Conservation (phyloP, 2,888 invertebrate genomes). For the Eilema sororculum region DNA sequence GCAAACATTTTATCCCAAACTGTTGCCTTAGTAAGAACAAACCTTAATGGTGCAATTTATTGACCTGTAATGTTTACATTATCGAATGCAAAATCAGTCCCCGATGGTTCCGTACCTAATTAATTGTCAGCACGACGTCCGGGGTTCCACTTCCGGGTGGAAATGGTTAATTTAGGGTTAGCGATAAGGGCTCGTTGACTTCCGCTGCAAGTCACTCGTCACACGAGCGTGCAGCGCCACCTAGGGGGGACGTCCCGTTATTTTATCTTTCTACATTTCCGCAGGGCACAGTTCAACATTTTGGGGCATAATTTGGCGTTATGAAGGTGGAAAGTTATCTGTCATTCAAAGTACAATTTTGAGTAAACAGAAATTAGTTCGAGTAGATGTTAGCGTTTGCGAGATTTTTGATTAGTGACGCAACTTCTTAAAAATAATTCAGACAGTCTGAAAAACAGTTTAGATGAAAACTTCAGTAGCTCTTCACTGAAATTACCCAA, state of each 20-base stretch:
- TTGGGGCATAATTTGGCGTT: neutral
- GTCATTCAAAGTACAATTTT: neutral
- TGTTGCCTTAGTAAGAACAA: neutral
- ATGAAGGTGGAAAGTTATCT: neutral
- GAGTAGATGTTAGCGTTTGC: too few relatives aligned
- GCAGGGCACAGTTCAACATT: slow-evolving; percentile 7
- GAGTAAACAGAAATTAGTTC: neutral
- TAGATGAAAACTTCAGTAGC: too few relatives aligned
- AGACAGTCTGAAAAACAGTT: too few relatives aligned
- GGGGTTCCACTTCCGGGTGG: slow-evolving; percentile 61
- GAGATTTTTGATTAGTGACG: too few relatives aligned
- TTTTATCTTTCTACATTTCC: slow-evolving; percentile 45
- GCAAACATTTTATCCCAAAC: neutral
- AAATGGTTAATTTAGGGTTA: slow-evolving; percentile 68
- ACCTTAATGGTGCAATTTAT: slow-evolving; percentile 26
- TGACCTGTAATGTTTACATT: slow-evolving; percentile 43
- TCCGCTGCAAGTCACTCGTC: slow-evolving; percentile 71
- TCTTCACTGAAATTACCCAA: too few relatives aligned
- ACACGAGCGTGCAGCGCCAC: slow-evolving; percentile 47
- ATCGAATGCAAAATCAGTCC: slow-evolving; percentile 50
- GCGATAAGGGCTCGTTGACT: slow-evolving; percentile 74
- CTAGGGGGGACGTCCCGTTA: slow-evolving; percentile 40
- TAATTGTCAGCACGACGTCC: slow-evolving; percentile 57
- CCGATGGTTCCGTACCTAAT: slow-evolving; percentile 46
- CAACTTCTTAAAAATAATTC: too few relatives aligned